These are phyloP conservation scores for Thereuonema tuberculata DNA, from an alignment of 1,140 invertebrate species.

Conservation along the genomic window DNA sequence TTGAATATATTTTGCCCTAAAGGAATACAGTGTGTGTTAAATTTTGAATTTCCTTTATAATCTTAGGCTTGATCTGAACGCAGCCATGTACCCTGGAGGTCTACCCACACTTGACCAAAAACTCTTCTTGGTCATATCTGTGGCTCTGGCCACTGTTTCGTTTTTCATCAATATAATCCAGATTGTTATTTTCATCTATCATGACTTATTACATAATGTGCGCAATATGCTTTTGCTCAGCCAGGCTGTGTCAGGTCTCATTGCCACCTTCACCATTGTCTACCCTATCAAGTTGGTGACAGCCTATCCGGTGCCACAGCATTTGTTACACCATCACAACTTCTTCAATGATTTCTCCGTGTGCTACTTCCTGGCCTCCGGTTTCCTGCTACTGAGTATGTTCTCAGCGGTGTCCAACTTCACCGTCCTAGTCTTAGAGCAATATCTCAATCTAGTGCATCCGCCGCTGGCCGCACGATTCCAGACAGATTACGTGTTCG, in stretches of 20 bases:
- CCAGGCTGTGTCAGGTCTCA: conserved; percentile 15
- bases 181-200: conserved; percentile 14
- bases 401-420: conserved; percentile 16
- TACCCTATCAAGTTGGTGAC: conserved; percentile 19
- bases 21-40: too few relatives aligned
- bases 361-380: conserved; percentile 17
- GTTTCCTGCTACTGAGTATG: conserved; percentile 14
- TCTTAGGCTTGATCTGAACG: too few relatives aligned
- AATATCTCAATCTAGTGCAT: conserved; percentile 15
- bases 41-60: too few relatives aligned
- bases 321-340: conserved; percentile 4
- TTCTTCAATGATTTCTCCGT: conserved; percentile 16
- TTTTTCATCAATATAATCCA: conserved; percentile 20
- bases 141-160: conserved; percentile 19
- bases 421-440: conserved; percentile 16
- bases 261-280: conserved; percentile 17
- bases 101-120: conserved; percentile 18
- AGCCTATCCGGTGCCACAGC: not conserved
- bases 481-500: conserved; percentile 4
- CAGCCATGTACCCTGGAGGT: too few relatives aligned
- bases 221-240: conserved; percentile 14
- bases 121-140: conserved; percentile 18
- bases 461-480: conserved; percentile 10
- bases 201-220: conserved; percentile 13
- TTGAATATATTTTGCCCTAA: too few relatives aligned